phyloP scores from a whole-genome alignment of 2,888 invertebrate species.

The Pegoplata infirma region DNA sequence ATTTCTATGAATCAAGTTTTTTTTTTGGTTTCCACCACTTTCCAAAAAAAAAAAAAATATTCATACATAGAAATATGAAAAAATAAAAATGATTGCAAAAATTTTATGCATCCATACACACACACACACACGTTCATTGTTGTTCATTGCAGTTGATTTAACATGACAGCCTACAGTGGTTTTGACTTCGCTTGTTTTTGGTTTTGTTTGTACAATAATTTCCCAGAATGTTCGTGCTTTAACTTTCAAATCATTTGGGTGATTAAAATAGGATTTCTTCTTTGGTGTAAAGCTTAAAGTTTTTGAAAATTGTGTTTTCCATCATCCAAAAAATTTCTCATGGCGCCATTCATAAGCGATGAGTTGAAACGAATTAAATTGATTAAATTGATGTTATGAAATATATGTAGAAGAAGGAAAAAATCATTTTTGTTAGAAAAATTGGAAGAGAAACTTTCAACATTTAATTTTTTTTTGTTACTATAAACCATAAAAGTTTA shows the following conservation, averaged over 20 bases:
- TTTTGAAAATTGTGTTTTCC: constrained; percentile 32
- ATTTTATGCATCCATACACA: constrained; percentile 57
- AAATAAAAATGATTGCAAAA: constrained; percentile 44
- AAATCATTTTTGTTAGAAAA: too few relatives aligned
- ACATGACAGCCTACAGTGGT: constrained; percentile 36
- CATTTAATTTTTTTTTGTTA: too few relatives aligned
- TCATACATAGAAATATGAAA: neutral
- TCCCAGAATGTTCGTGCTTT: neutral
- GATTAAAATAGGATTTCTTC: constrained; percentile 36
- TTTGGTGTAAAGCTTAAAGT: constrained; percentile 16
- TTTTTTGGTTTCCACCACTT: constrained; percentile 8
- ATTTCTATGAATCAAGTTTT: constrained; percentile 2
- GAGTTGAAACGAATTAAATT: constrained; percentile 22
- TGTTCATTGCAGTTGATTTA: constrained; percentile 59
- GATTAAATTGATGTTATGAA: neutral
- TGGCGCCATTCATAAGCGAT: neutral
- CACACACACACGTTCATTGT: constrained; percentile 50
- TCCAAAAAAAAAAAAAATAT: neutral
- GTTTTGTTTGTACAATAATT: neutral
- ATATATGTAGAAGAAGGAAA: too few relatives aligned
- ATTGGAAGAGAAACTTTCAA: too few relatives aligned
- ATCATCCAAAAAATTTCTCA: neutral
- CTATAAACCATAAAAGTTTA: too few relatives aligned
- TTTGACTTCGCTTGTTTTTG: constrained; percentile 13
- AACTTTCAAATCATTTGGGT: constrained; percentile 8